Evolutionary conservation across 1,140 invertebrate genomes (phyloP), one percentile per base, ranked within the genome.

Genomic region (Adelges cooleyi): DNA sequence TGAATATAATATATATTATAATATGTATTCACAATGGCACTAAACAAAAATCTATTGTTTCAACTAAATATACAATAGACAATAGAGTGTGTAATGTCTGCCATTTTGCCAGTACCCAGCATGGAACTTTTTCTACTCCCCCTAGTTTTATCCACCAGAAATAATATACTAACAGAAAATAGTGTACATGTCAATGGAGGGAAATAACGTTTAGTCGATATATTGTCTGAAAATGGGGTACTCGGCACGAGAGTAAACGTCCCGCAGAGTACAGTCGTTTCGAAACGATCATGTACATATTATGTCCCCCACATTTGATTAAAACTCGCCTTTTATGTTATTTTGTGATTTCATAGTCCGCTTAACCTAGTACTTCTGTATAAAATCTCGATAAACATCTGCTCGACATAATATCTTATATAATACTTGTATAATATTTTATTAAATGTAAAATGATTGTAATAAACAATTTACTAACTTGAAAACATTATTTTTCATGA

Each of bases 281-380:
- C 56, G 56, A 62, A 62, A 62, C 40, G 44, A 62, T 29, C 8
- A 8, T 8, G 15, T 44, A 44, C n/a, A 44, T 44, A 52, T 62
- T 40, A 62, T 62, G 42, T 62, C 56, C 56, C 40, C 40, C 56
- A 48, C 56, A 48, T 62, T 62, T 40, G 38, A 62, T 62, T 62
- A 48, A 62, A 62, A 62, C 56, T 62, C 23, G 56, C 10, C 56
- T 62, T 62, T 62, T 62, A 62, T 62, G 56, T 46, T 48, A 62
- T 62, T 62, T 62, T 48, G 56, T 62, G 56, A 62, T 62, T 62
- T 62, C 56, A 62, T 62, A 62, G 56, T 62, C 56, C 38, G 56
- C 18, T 62, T 62, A 62, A 62, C 44, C 40, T 46, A 25, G 56
- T 62, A 62, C 40, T 62, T 62, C 56, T 42, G 56, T 62, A 42